Evolutionary conservation across 1,140 invertebrate species (phyloP), one percentile per base, ranked within the genome.

Genomic region (Drosophila elegans): DNA sequence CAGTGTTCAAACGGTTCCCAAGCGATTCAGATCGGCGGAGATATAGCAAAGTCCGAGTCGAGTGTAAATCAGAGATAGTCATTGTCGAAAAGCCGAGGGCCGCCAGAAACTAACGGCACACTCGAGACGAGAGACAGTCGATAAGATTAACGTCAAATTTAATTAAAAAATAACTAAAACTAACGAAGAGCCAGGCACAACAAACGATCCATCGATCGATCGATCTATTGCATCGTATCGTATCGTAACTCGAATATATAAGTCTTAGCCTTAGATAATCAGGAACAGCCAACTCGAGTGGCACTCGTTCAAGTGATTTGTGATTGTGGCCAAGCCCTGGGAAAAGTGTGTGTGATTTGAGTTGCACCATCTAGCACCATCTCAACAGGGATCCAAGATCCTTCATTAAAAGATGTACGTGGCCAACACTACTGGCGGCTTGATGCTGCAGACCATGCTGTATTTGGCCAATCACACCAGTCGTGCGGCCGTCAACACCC

Each of bases 391-490:
- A 36, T 25, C n/a, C 27, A 32, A 41, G 7, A 0, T 39, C 16
- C 7, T 21, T 12, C 9, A 4, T 0, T 0, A 3, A 3, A 78
- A 63, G 49, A 91, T 91, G 84, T 91, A 91, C 67, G 84, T 91
- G 73, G 80, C 91, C 61, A 92, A 92, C 49, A 74, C 89, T 11
- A 92, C 91, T 1, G 88, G 91, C 59, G 82, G 91, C 71, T 64
- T 92, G 6, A 91, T 92, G 82, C 78, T 92, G 60, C 91, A 92
- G 59, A 91, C 91, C 38, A 91, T 92, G 90, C 59, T 92, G 51
- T 92, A 91, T 57, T 74, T 92, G 78, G 90, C 91, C 11, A 92
- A 92, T 69, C 91, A 92, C 38, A 92, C 90, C 29, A 91, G 86
- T 63, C 69, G 84, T 21, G 88, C 83, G n/a, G 88, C 91, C 13